Base-by-base conservation (phyloP, 1,140 invertebrate genomes). In the Vanessa tameamea region DNA sequence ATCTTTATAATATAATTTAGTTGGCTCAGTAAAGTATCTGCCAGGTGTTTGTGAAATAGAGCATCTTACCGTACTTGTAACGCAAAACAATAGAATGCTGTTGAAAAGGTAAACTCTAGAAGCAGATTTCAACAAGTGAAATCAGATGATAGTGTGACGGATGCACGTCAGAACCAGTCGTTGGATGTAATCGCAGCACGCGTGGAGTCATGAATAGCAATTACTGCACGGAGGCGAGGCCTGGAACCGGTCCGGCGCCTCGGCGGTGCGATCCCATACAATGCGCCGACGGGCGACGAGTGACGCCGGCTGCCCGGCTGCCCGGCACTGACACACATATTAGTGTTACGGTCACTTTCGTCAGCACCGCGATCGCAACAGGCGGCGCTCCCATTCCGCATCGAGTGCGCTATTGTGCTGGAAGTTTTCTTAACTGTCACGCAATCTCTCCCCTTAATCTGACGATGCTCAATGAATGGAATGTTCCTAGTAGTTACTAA, bases 331-430 rank as follows among this genome's bases (percentile, higher is more conserved):
- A 69, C 68, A 69, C 47, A 69, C 68, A 69, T 69, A 63, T 69
- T 69, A 37, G 47, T 69, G 68, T 69, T 69, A 61, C 68, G 68
- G 47, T 69, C 68, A 69, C 68, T 69, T 69, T 69, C 68, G 31
- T 69, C 57, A 61, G 57, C 68, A 15, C 23, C 50, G 15, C 65
- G 50, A 55, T 20, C 65, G 53, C 65, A 66, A 51, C 64, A 51
- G 47, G n/a, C 47, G 4, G 14, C 23, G 23, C 12, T 23, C 50
- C 57, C 57, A 11, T 61, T 61, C 14, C 26, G 57, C 55, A 3
- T 12, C 11, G 20, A 11, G 23, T 37, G 57, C 57, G 8, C 11
- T 59, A 15, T 37, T 59, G 57, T 37, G 26, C 57, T 4, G n/a
- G 50, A 14, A 51, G 14, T 15, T 51, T 15, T 7, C 6, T 3